Base-by-base conservation (phyloP, 2,888 invertebrate genomes). In the Hoplodrina blanda region DNA sequence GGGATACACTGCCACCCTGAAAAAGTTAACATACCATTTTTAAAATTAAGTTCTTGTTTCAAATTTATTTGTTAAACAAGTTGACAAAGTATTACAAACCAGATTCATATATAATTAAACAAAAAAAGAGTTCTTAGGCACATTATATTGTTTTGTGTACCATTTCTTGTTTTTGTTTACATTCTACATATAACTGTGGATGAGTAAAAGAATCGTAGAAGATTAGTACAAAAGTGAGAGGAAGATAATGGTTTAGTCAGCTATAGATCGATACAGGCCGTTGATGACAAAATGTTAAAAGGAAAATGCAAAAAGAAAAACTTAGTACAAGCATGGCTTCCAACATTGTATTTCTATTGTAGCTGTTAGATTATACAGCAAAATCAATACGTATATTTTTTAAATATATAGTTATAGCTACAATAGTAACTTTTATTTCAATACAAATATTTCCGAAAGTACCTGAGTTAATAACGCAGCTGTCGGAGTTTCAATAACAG, bases 1-100 rank as follows among this genome's bases (percentile, higher is more conserved):
- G 98, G 0, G 98, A 98, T 60, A 98, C 97, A 91, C 98, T 97
- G 57, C 98, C 99, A 83, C 97, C 97, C 97, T 98, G 91, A 67
- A 75, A 55, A 62, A 20, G 15, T 19, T 13, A 53, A 25, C 4
- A 20, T 59, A 52, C 19, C 50, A 46, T 73, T 53, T 62, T 53
- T 7, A 41, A 65, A 6, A 4, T 63, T 0, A 5, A 46, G 44
- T 37, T 37, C 37, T 37, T 7, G 7, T 37, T 44, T 13, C 44
- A 44, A 44, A 11, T 6, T 46, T 1, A 46, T 46, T 46, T 5
- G 17, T 17, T 5, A 46, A 1, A 46, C 17, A 17, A 3, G 17
- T 41, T 41, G 41, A 2, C 2, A 41, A 41, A 13, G 13, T 41
- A 13, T 3, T 13, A 4, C 8, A 41, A 41, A 41, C 11, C 8